A percentile compares a stretch with the other conserved stretches of the same genome.
Evolutionary conservation across 2,797 vertebrate species (phyloP).

Genomic region (Tapera naevia): DNA sequence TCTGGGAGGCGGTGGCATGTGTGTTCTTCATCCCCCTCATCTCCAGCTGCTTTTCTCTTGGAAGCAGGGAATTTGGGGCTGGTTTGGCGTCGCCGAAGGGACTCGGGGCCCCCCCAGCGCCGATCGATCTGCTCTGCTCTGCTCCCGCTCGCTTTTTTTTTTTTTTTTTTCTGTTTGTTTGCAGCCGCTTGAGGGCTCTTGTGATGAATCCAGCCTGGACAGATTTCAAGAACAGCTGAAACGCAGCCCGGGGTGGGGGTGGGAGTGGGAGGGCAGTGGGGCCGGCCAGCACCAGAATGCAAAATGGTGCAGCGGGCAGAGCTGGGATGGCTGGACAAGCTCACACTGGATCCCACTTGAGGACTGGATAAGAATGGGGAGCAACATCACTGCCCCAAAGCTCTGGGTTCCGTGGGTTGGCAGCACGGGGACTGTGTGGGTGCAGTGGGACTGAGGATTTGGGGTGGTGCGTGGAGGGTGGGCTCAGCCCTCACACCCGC

Average conservation of each 20-base stretch:
- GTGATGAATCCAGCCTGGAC: slow-evolving; percentile 66
- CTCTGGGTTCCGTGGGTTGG: background rate
- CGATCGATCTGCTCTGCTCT: slow-evolving; percentile 41
- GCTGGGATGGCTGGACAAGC: background rate
- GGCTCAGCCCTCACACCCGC: background rate
- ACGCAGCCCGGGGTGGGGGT: slow-evolving; percentile 55
- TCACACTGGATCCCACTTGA: rapidly evolving
- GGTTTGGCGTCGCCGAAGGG: background rate
- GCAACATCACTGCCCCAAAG: rapidly evolving
- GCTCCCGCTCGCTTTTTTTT: background rate
- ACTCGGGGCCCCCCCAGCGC: background rate
- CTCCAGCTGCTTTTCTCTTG: background rate
- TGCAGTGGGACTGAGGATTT: background rate
- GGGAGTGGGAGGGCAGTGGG: slow-evolving; percentile 57
- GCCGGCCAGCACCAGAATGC: slow-evolving; percentile 53
- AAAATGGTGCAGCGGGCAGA: slow-evolving; percentile 43
- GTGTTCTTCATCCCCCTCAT: background rate
- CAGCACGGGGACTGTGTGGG: rapidly evolving
- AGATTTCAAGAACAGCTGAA: slow-evolving; percentile 65
- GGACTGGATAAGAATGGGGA: background rate
- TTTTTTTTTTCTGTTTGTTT: slow-evolving; percentile 49
- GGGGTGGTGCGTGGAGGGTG: background rate
- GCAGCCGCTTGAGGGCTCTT: slow-evolving; percentile 66
- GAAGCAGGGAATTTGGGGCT: background rate
- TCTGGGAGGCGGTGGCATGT: background rate